Evolutionary conservation across 2,888 invertebrate genomes (phyloP), one percentile per base, ranked within the genome.

Genomic region (Epinotia brunnichana): DNA sequence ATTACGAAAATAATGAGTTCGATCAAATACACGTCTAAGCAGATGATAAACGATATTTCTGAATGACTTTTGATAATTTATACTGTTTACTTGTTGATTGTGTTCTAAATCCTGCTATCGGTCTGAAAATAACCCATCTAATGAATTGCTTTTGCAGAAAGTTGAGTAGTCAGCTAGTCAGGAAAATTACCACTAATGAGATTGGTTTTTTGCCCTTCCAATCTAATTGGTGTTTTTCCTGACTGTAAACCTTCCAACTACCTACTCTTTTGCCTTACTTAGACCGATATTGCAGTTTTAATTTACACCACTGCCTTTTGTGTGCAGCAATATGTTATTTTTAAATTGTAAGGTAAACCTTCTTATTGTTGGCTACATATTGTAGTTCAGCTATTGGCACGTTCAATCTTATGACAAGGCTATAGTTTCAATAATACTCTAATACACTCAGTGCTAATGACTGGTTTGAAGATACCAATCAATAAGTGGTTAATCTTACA

Each of bases 21-120:
- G 90, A 93, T 86, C 95, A 95, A 87, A 95, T 95, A 83, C 95
- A 95, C 78, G 95, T 95, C 78, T 95, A 94, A 92, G 75, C 68
- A 44, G 59, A 29, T 66, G 48, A 54, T 35, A 7, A 56, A 44
- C 10, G 15, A 15, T 54, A 21, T 11, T 56, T 35, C 4, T 24
- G 17, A 41, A 57, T 60, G n/a, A 48, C 3, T 39, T 56, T 56
- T 54, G 17, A 61, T 61, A 67, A 56, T 68, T 68, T 57, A 35
- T 41, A 24, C 13, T 56, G 2, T 9, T 39, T 24, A 59, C 11
- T 62, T 44, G 48, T 41, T 24, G 10, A 57, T 24, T 24, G 9
- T 24, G 35, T 68, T 68, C 17, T 5, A n/a, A 57, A 7, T 29
- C 17, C 11, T 44, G n/a, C 24, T 59, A 57, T 60, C 24, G 54